A percentile compares a stretch with the other conserved stretches of the same genome.
Evolutionary conservation across 2,888 invertebrate genomes (phyloP).

Genomic region (Ectobius pallidus): DNA sequence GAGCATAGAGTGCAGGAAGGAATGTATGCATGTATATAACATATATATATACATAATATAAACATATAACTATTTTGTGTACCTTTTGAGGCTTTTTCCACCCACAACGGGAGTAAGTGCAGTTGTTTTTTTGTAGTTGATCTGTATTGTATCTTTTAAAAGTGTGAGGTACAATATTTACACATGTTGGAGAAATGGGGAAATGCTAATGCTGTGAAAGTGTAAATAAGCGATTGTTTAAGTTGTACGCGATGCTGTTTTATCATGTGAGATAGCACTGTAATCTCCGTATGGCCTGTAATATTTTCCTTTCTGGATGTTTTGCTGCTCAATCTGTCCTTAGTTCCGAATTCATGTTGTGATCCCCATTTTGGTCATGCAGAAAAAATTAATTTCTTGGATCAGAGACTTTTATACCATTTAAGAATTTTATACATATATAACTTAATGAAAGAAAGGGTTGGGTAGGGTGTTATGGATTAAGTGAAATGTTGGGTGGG

Average conservation of each 20-base stretch:
- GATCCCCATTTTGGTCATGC: background rate
- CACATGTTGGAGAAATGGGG: no score
- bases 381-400: constrained; percentile 4
- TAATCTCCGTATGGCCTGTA: constrained; percentile 27
- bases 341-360: background rate
- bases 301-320: constrained; percentile 13
- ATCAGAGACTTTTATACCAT: constrained; percentile 10
- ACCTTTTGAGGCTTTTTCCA: constrained; percentile 21
- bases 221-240: constrained; percentile 17
- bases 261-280: background rate
- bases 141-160: constrained; percentile 5
- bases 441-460: constrained; percentile 16
- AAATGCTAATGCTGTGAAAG: background rate
- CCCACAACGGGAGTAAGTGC: constrained; percentile 12
- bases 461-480: constrained; percentile 3
- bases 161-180: background rate
- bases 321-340: constrained; percentile 8
- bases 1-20: background rate
- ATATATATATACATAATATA: constrained; percentile 24
- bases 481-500: background rate
- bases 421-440: constrained; percentile 9
- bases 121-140: constrained; percentile 16
- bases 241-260: background rate
- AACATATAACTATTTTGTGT: constrained; percentile 28
- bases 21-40: constrained; percentile 13